phyloP scores from a whole-genome alignment of 2,888 invertebrate genomes.

The Podotricha telesiphe region DNA sequence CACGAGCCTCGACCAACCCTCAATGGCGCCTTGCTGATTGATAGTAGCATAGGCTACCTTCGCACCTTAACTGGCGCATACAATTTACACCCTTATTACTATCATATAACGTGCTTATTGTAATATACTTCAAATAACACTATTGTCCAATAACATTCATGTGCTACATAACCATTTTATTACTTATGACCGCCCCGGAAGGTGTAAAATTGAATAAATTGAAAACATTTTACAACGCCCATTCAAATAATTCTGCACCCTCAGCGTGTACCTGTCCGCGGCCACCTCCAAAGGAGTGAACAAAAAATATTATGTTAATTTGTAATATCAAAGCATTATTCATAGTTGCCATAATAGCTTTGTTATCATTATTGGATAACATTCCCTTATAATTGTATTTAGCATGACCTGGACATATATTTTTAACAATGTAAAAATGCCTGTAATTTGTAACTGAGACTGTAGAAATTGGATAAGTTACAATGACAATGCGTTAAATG shows the following conservation, averaged over 20 bases:
- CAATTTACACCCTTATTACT: conserved; percentile 52
- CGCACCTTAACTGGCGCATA: conserved; percentile 57
- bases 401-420: conserved; percentile 49
- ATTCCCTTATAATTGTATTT: conserved; percentile 69
- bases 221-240: conserved; percentile 56
- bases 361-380: conserved; percentile 79
- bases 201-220: conserved; percentile 46
- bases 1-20: conserved; percentile 80
- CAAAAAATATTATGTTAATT: conserved; percentile 82
- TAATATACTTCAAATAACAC: conserved; percentile 42
- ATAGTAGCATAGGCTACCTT: conserved; percentile 76
- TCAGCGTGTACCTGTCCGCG: conserved; percentile 80
- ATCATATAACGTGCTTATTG: conserved; percentile 48
- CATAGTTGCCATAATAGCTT: conserved; percentile 79
- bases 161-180: conserved; percentile 45
- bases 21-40: conserved; percentile 83
- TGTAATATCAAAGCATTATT: conserved; percentile 77
- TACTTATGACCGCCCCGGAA: conserved; percentile 44
- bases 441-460: conserved; percentile 60
- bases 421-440: conserved; percentile 54
- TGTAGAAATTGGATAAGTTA: conserved; percentile 42
- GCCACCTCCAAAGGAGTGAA: conserved; percentile 78
- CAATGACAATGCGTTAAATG: conserved; percentile 36
- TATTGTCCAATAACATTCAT: conserved; percentile 50
- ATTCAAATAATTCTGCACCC: conserved; percentile 83